Conservation (phyloP, 1,140 invertebrate species). For the Drosophila mayri region DNA sequence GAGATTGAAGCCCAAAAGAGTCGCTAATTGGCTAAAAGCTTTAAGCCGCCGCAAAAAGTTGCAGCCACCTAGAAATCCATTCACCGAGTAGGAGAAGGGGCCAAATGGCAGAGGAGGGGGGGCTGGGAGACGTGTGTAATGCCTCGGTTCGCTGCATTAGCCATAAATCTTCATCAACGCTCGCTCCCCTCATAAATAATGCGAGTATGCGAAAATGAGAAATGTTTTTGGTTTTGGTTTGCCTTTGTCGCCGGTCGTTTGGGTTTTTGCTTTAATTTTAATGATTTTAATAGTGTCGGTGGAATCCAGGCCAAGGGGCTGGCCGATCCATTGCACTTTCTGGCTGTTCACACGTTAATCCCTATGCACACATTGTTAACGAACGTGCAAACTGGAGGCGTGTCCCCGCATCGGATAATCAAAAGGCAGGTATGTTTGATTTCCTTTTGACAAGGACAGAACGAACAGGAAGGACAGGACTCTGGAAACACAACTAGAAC, state of each 20-base stretch:
- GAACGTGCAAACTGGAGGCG: slow-evolving; percentile 64
- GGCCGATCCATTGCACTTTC: slow-evolving; percentile 36
- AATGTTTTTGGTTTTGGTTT: slow-evolving; percentile 44
- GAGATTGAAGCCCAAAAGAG: slow-evolving; percentile 17
- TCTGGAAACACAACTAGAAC: background rate
- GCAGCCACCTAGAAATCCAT: slow-evolving; percentile 15
- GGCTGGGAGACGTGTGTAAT: slow-evolving; percentile 36
- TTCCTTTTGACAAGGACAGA: background rate
- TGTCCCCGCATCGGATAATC: slow-evolving; percentile 15
- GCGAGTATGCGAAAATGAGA: slow-evolving; percentile 38
- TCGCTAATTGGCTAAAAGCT: slow-evolving; percentile 38
- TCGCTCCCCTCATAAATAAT: slow-evolving; percentile 60
- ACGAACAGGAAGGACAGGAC: background rate
- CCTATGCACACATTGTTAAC: slow-evolving; percentile 42
- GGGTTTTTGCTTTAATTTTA: slow-evolving; percentile 64
- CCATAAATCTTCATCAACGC: slow-evolving; percentile 73
- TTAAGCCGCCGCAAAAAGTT: slow-evolving; percentile 34
- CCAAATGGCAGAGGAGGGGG: background rate
- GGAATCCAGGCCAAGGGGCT: slow-evolving; percentile 1
- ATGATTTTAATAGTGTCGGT: slow-evolving; percentile 24
- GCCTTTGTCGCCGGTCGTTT: slow-evolving; percentile 25
- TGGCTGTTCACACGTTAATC: slow-evolving; percentile 25
- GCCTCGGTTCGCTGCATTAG: slow-evolving; percentile 61
- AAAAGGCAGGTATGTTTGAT: slow-evolving; percentile 19
- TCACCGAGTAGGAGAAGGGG: background rate